Evolutionary conservation across 2,888 invertebrate species (phyloP), one percentile per base, ranked within the genome.

Genomic region (Odontothrips loti): DNA sequence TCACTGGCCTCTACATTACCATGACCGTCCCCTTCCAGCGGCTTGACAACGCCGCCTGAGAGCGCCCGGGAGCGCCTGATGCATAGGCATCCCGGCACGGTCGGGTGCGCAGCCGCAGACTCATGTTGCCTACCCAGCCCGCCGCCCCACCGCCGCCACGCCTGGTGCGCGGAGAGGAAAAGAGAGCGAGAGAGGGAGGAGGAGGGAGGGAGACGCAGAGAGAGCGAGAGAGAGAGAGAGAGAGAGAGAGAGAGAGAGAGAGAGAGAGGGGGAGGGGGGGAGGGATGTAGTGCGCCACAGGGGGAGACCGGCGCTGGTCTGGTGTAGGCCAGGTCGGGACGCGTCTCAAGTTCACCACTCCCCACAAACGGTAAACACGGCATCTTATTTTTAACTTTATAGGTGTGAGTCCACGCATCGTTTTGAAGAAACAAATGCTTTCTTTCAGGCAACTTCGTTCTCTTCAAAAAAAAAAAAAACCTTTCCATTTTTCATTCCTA

Each of bases 401-500:
- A 20, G 15, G 58, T 6, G 58, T n/a, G 58, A 43, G 6, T 4
- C 34, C 34, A 43, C 34, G 34, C 34, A 43, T 43, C 34, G 6
- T 43, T 43, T 43, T 6, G 3, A 2, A 43, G 3, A 43, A 43
- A 43, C 2, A 43, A 43, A n/a, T n/a, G n/a, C n/a, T 68, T 23
- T 23, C n/a, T 68, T 23, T 23, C 23, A 68, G 23, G 20, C 23
- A 11, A n/a, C 23, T 23, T 68, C 68, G 20, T 8, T 63, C 23
- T 68, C 23, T 68, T 23, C 23, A 9, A 63, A 11, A 20, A 11
- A 10, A 6, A 63, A 11, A 63, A 10, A 6, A 6, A 6, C 6
- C 15, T 6, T 68, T 68, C 63, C 68, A n/a, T 43, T 68, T 68
- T 80, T 68, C n/a, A 20, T 68, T 68, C 63, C 80, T 47, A 29